A percentile compares a stretch with the other conserved stretches of the same genome.
Conservation (phyloP, 2,113 vertebrate species). For the Trematocara nigrifrons region DNA sequence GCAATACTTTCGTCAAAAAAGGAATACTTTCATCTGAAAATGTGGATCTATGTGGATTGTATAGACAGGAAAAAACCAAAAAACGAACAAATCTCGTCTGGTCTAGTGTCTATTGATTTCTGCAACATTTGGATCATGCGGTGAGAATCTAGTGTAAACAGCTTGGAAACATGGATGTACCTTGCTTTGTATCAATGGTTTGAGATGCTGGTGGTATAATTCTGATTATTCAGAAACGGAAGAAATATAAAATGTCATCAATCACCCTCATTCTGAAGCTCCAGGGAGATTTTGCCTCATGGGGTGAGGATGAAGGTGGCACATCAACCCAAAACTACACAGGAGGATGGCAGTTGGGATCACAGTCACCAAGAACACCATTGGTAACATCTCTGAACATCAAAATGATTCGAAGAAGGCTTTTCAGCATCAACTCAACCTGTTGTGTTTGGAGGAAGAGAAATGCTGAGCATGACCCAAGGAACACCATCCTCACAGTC, state of each 20-base stretch:
- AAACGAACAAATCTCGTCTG: neutral
- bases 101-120: neutral
- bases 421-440: neutral
- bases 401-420: neutral
- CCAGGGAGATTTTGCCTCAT: neutral
- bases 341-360: neutral
- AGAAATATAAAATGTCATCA: neutral
- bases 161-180: neutral
- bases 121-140: neutral
- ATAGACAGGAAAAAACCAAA: neutral
- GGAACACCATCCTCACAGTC: neutral
- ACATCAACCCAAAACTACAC: neutral
- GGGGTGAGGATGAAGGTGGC: neutral
- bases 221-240: rapidly evolving
- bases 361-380: neutral
- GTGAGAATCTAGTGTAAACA: neutral
- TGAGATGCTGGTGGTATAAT: neutral
- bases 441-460: neutral
- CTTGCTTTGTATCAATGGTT: rapidly evolving
- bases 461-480: neutral
- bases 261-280: neutral
- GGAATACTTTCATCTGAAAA: neutral
- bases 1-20: rapidly evolving
- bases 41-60: neutral
- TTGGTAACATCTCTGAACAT: neutral